Evolutionary conservation across 1,140 invertebrate species (phyloP), one percentile per base, ranked within the genome.

Genomic region (Apis laboriosa): DNA sequence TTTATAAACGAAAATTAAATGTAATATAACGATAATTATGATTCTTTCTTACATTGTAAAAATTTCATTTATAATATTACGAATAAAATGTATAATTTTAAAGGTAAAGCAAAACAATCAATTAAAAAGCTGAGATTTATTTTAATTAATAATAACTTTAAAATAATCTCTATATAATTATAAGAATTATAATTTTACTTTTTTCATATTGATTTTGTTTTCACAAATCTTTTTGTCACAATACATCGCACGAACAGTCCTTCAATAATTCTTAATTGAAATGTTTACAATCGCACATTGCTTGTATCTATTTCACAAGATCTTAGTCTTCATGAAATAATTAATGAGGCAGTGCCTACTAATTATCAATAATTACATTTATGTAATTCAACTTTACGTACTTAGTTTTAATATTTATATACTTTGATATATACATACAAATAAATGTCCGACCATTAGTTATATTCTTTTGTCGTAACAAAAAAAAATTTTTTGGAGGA

Each of bases 91-190:
- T 28, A 53, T 55, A n/a, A n/a, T 56, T 64, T 55, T 51, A 72
- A 56, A 77, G 72, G 63, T 84, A 64, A 84, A 84, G 51, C 75
- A 85, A 85, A 82, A 87, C 66, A 67, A 77, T 75, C 21, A 77
- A 78, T 91, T 93, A 93, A 86, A 93, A 93, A 93, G 92, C 90
- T 92, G 92, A 93, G 85, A 92, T 92, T 93, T 93, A 92, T 93
- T 93, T 92, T 87, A 91, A 90, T 90, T 87, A 91, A 90, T 92
- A 91, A 90, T 93, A 91, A 91, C 89, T 93, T 93, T 91, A 93
- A 93, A 92, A 93, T 92, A 93, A 93, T 91, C 87, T 92, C 88
- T 93, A 92, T 92, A 92, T 93, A 91, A 90, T 92, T 87, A 89
- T 91, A 91, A 91, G 85, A 89, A 88, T 84, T 90, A 90, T 89